Evolutionary conservation across 2,888 invertebrate genomes (phyloP), one percentile per base, ranked within the genome.

Genomic region (Trachelus iudaicus): DNA sequence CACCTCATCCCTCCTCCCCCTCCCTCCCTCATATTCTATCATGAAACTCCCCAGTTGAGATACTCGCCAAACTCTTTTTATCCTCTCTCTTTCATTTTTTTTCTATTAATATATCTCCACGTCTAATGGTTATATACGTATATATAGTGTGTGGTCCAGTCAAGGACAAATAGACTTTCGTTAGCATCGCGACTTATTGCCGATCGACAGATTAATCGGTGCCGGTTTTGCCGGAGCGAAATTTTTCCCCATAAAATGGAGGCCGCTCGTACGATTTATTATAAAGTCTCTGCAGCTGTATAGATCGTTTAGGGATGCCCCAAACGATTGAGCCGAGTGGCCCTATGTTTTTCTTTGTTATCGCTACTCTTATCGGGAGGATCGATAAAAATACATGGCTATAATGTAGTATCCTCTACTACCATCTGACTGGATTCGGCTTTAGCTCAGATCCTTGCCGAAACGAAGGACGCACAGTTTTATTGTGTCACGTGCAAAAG

Each of bases 401-500:
- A 56, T 56, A 56, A 56, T 23, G 23, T 9, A 56, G 23, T 56
- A 56, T 56, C 56, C 56, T 56, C 23, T 56, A 2, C 56, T 56
- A 23, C 56, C 56, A 9, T 56, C 56, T 56, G 23, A 56, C 56
- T 56, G 56, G 23, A 56, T 56, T 56, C 23, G 56, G 56, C 56
- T 56, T 56, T 56, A 23, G 56, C 56, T 56, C 56, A 23, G 56
- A 56, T 56, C 56, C 56, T 56, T 2, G 23, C 56, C 56, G 23
- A 56, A 71, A 40, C 33, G 40, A 75, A 78, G 78, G 76, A 76
- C 75, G 73, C 77, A 79, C 80, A 78, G 84, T 90, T 89, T 91
- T 91, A 91, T 90, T 89, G 89, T 89, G 90, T 91, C 90, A 91
- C 91, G 90, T 91, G 91, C 90, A 86, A 87, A 88, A 87, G 85